Conservation (phyloP, 1,140 invertebrate species). For the Nylanderia fulva region DNA sequence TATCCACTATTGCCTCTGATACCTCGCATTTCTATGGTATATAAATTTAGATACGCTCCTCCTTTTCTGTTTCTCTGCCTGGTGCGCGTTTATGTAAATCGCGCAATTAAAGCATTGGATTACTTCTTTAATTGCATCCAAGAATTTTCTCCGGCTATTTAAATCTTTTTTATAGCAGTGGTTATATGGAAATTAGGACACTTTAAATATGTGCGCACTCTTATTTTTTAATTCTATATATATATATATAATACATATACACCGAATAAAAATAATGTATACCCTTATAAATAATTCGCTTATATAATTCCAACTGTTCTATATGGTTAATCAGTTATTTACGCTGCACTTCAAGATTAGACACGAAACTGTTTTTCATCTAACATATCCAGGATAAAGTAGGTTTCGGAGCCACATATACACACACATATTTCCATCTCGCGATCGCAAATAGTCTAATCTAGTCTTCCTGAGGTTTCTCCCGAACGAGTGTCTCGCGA, state of each 20-base stretch:
- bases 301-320: too few species aligned
- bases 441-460: conserved; percentile 16
- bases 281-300: not conserved
- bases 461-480: not conserved
- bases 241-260: not conserved
- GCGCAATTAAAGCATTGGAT: not conserved
- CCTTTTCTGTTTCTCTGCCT: too few species aligned
- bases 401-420: not conserved
- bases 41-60: not conserved
- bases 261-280: not conserved
- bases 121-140: not conserved
- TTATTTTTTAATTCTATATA: not conserved
- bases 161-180: not conserved
- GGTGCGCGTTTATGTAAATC: not conserved
- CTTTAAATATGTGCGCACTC: not conserved
- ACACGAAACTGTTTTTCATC: conserved; percentile 16
- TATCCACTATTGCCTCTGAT: not conserved
- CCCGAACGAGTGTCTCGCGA: not conserved
- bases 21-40: not conserved
- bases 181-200: not conserved
- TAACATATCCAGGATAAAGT: not conserved
- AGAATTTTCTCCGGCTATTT: not conserved
- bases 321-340: conserved; percentile 17
- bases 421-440: not conserved
- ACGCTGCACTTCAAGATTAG: not conserved